Percentiles rank a stretch among this genome's conserved stretches.
phyloP scores from a whole-genome alignment of 2,888 invertebrate species.

The Eupithecia abbreviata region DNA sequence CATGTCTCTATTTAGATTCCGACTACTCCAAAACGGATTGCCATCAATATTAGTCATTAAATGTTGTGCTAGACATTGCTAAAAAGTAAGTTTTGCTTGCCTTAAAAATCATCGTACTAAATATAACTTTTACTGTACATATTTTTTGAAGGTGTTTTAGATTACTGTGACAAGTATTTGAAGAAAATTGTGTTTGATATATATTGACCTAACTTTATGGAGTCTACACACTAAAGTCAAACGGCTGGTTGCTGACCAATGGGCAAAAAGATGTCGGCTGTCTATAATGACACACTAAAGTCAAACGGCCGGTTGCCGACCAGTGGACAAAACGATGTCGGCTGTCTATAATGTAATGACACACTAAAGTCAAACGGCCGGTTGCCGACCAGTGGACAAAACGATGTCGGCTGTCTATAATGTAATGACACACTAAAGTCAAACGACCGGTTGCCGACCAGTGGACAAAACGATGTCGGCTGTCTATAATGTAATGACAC shows the following conservation, averaged over 20 bases:
- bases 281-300: neutral
- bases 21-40: slow-evolving; percentile 52
- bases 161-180: neutral
- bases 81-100: slow-evolving; percentile 60
- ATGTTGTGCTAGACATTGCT: slow-evolving; percentile 55
- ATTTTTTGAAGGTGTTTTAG: neutral
- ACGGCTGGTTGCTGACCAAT: neutral
- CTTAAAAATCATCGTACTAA: slow-evolving; percentile 18
- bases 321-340: no score
- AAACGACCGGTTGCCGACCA: neutral
- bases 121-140: neutral
- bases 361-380: no score
- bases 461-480: neutral
- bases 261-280: neutral
- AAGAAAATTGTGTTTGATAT: neutral
- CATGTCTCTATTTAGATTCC: slow-evolving; percentile 21
- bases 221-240: neutral
- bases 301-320: no score
- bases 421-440: neutral
- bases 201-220: neutral
- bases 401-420: no score
- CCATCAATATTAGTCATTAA: slow-evolving; percentile 78
- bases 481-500: neutral
- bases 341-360: neutral
- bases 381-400: no score